These are phyloP conservation scores for Chalcosyrphus nemorum DNA, from an alignment of 2,888 invertebrate species.

Conservation along the genomic window DNA sequence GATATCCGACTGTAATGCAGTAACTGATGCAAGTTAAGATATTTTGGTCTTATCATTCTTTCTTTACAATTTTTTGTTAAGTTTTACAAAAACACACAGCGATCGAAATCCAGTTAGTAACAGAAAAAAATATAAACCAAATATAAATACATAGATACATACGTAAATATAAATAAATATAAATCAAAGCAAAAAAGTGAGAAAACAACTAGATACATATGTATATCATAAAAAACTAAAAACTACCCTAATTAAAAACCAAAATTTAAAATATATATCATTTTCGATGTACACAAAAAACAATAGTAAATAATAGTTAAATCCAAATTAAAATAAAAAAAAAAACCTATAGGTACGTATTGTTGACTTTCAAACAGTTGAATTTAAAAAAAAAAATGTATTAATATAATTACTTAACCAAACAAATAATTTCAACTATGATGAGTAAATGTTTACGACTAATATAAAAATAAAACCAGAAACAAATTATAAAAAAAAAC, in stretches of 20 bases:
- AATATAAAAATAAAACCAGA: conserved; percentile 1
- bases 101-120: no score
- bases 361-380: conserved; percentile 42
- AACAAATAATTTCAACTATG: conserved; percentile 37
- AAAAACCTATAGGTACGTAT: conserved; percentile 32
- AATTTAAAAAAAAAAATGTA: conserved; percentile 24
- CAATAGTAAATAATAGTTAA: background rate
- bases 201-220: no score
- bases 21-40: no score
- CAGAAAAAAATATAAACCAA: no score
- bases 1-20: no score
- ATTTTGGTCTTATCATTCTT: no score
- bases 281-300: conserved; percentile 13
- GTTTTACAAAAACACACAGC: no score
- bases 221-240: background rate
- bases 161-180: no score
- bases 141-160: no score
- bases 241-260: no score
- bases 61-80: no score
- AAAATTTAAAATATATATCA: conserved; percentile 6
- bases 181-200: no score
- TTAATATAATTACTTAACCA: conserved; percentile 9
- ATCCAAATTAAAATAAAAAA: background rate
- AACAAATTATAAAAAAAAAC: background rate
- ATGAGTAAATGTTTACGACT: conserved; percentile 28